A percentile compares a stretch with the other conserved stretches of the same genome.
Conservation (phyloP, 2,888 invertebrate species). For the Corythucha ciliata region DNA sequence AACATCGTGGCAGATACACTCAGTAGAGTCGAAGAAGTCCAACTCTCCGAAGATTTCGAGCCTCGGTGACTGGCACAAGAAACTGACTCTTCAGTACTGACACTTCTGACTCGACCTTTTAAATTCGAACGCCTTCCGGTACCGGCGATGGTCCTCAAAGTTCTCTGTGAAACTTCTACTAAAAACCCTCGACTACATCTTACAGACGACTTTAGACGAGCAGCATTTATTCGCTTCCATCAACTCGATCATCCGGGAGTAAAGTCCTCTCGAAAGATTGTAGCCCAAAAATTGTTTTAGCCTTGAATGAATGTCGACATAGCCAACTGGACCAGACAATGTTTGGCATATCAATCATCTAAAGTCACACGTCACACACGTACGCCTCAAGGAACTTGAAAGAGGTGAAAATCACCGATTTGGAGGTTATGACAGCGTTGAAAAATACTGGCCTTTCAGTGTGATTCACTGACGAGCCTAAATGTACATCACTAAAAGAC, state of each 20-base stretch:
- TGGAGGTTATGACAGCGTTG: no score
- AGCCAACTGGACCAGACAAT: constrained; percentile 34
- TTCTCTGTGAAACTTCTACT: constrained; percentile 31
- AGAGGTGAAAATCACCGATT: no score
- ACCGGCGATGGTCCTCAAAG: not conserved
- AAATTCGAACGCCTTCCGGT: constrained; percentile 3
- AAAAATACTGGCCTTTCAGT: no score
- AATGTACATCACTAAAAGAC: no score
- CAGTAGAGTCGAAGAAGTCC: no score
- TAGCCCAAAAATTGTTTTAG: constrained; percentile 33
- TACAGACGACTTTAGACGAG: constrained; percentile 27
- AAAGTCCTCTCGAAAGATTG: constrained; percentile 22
- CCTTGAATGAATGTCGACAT: constrained; percentile 32
- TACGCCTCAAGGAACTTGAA: constrained; percentile 5
- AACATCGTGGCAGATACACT: no score
- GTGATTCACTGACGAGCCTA: no score
- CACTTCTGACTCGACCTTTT: no score
- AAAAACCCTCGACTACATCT: constrained; percentile 31
- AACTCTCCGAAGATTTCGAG: no score
- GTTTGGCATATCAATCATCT: constrained; percentile 37
- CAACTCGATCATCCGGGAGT: constrained; percentile 30
- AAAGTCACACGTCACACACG: constrained; percentile 33
- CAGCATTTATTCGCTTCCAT: constrained; percentile 32
- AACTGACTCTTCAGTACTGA: no score
- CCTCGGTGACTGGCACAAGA: no score